Evolutionary conservation across 2,888 invertebrate genomes (phyloP).

Genomic region (Temnothorax unifasciatus): DNA sequence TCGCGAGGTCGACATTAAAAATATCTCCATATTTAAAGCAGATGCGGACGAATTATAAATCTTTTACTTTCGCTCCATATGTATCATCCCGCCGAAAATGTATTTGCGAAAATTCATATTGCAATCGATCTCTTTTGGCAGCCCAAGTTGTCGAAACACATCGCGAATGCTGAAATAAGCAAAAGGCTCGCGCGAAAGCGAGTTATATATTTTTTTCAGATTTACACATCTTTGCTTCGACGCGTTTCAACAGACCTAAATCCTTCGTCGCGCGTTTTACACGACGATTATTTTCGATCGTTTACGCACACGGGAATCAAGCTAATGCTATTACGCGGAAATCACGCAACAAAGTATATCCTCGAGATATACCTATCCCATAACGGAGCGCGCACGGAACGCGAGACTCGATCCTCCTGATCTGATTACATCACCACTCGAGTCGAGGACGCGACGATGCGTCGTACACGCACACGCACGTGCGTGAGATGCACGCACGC

Average conservation of each 20-base stretch:
- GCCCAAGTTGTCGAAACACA: not conserved
- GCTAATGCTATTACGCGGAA: constrained; percentile 30
- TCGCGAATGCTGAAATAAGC: not conserved
- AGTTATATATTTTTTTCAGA: not conserved
- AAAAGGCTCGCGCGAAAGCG: not conserved
- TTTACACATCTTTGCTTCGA: not conserved
- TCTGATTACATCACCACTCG: constrained; percentile 51
- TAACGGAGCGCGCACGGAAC: constrained; percentile 4
- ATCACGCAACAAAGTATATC: constrained; percentile 46
- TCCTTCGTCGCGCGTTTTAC: constrained; percentile 22
- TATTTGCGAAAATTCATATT: not conserved
- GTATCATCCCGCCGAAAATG: not conserved
- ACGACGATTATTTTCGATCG: constrained; percentile 28
- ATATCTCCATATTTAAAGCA: not conserved
- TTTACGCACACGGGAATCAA: constrained; percentile 8
- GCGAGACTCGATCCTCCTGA: constrained; percentile 47
- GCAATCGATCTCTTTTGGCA: not conserved
- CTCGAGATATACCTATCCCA: constrained; percentile 35
- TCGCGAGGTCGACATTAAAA: not conserved
- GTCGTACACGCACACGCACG: not conserved
- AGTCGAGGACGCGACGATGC: constrained; percentile 42
- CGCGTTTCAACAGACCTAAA: constrained; percentile 11
- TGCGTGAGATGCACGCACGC: not conserved
- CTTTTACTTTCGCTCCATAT: not conserved
- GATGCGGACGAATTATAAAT: not conserved